Conservation (phyloP, 1,140 invertebrate genomes). For the Formica exsecta region DNA sequence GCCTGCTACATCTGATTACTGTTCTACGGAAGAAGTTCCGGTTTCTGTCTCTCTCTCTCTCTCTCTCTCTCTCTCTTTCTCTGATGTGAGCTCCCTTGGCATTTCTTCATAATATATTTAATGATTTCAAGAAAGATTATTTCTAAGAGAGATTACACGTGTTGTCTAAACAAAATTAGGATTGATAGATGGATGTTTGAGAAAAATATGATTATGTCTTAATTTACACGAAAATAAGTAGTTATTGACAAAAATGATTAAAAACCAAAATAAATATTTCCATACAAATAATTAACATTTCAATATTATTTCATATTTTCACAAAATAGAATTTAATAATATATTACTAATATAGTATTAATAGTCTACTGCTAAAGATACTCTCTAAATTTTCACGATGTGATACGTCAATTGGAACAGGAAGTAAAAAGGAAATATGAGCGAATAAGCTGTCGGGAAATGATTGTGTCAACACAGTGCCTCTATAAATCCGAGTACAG, state of each 20-base stretch:
- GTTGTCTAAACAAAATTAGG: neutral
- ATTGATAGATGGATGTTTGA: neutral
- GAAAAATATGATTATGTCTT: neutral
- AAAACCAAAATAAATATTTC: neutral
- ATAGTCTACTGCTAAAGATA: neutral
- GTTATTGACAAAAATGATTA: neutral
- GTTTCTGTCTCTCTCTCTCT: neutral
- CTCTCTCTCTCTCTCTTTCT: too few species aligned
- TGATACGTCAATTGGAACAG: neutral
- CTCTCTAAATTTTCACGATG: neutral
- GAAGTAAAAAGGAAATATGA: slow-evolving; percentile 18
- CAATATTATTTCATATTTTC: neutral
- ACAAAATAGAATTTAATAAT: neutral
- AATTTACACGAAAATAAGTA: neutral
- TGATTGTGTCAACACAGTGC: slow-evolving; percentile 41
- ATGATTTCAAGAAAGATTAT: neutral
- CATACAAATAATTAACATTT: neutral
- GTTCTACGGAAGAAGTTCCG: neutral
- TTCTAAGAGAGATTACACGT: neutral
- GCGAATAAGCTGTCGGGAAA: slow-evolving; percentile 1
- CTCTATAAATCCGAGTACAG: slow-evolving; percentile 38
- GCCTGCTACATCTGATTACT: slow-evolving; percentile 20
- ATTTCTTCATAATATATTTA: neutral
- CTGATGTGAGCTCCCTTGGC: too few species aligned
- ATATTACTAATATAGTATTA: too few species aligned